Conservation (phyloP, 2,797 vertebrate species). For the Acropternis orthonyx region DNA sequence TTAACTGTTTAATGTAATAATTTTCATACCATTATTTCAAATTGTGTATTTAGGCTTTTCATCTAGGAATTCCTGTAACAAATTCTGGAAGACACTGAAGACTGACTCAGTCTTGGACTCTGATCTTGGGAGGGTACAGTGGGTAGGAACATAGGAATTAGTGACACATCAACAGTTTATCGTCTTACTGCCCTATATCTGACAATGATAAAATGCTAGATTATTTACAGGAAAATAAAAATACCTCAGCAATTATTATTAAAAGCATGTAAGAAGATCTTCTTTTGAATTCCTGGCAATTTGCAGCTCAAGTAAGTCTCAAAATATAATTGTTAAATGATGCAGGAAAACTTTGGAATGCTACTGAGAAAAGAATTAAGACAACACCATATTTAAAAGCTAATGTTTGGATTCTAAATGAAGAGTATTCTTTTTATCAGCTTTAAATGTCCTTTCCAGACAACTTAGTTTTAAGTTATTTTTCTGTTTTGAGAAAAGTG, state of each 20-base stretch:
- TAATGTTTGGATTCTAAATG: neutral
- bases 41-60: neutral
- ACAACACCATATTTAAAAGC: neutral
- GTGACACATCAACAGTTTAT: neutral
- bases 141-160: neutral
- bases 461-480: neutral
- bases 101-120: neutral
- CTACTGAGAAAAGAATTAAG: neutral
- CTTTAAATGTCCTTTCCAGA: neutral
- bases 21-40: neutral
- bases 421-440: neutral
- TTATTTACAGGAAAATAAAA: neutral
- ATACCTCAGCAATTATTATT: neutral
- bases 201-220: neutral
- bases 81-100: neutral
- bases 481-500: neutral
- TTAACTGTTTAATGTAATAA: neutral
- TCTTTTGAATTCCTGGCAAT: neutral
- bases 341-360: neutral
- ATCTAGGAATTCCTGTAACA: neutral
- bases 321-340: neutral
- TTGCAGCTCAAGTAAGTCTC: neutral
- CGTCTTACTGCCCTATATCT: neutral
- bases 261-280: neutral
- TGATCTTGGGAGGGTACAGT: neutral